Evolutionary conservation across 2,797 vertebrate species (phyloP), one percentile per base, ranked within the genome.

Genomic region (Propithecus perrieri): DNA sequence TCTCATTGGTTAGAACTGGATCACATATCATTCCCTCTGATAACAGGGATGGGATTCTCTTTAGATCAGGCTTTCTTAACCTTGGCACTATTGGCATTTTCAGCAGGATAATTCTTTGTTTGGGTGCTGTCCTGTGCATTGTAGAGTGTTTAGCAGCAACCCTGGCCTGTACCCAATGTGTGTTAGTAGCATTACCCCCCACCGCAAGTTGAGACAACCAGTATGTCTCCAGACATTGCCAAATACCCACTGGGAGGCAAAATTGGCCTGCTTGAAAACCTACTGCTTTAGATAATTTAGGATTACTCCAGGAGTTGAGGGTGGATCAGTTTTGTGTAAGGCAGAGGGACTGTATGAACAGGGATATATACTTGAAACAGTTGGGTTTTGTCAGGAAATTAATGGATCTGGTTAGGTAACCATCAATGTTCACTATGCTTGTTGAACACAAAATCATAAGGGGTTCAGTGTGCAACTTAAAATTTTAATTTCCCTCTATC

Each of bases 271-370:
- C 71, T 26, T 55, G 43, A 71, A 81, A 93, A 41, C 28, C 57
- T 8, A 28, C n/a, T 71, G 33, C 28, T 81, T 94, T 89, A 92
- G n/a, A 41, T 85, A 89, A 67, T 93, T 95, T 50, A 72, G n/a
- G n/a, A 71, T 96, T 63, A 59, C 41, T 79, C 28, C 43, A 48
- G 59, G 78, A 85, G 5, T 38, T 80, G 65, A 88, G 57, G 6
- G 7, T 74, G 30, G 61, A 30, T 71, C 33, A 55, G 30, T 6
- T 92, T 76, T 38, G n/a, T 78, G n/a, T 75, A 83, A 46, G 35
- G 48, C 55, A 53, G n/a, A 61, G 35, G 41, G 10, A 4, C n/a
- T 83, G 2, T 28, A 28, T 57, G 53, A 41, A 57, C 53, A 38
- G 33, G 28, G 41, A 50, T 22, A 71, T 48, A 48, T 71, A 48